These are phyloP conservation scores for Oxyruncus cristatus DNA, from an alignment of 2,113 vertebrate genomes.

Conservation along the genomic window DNA sequence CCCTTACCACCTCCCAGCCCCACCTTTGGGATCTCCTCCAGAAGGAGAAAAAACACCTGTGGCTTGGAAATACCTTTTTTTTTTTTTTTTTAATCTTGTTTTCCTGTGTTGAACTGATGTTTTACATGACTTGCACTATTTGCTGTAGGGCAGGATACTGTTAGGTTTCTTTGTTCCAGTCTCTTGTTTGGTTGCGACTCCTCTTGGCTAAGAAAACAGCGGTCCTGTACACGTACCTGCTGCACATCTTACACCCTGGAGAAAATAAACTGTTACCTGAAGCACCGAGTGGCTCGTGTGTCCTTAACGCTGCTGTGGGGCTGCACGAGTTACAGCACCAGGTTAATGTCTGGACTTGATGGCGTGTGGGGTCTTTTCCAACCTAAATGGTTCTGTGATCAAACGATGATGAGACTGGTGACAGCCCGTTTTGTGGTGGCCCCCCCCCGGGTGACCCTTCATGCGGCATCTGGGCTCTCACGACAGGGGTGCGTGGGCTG, in stretches of 20 bases:
- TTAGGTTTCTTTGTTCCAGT: conserved; percentile 12
- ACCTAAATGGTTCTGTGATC: fast-evolving
- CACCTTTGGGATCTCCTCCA: background rate
- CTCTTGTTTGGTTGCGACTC: conserved; percentile 17
- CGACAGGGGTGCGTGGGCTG: background rate
- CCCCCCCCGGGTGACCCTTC: background rate
- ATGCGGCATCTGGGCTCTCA: background rate
- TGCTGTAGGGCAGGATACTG: conserved; percentile 38
- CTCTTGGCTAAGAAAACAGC: background rate
- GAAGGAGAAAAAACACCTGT: conserved; percentile 6
- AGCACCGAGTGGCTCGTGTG: background rate
- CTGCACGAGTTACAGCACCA: fast-evolving
- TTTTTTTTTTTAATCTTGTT: background rate
- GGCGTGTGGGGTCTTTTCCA: background rate
- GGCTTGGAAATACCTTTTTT: conserved; percentile 14
- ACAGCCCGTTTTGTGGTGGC: background rate
- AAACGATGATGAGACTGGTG: fast-evolving
- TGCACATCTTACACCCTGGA: conserved; percentile 59
- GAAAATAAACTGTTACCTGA: conserved; percentile 63
- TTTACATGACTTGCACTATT: conserved; percentile 65
- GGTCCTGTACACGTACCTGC: conserved; percentile 40
- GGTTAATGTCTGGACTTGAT: fast-evolving
- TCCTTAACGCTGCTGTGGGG: background rate
- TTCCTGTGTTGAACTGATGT: conserved; percentile 27
- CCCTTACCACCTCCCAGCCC: background rate